Base-by-base conservation (phyloP, 2,888 invertebrate genomes). In the Drosophila nr. perissopoda region DNA sequence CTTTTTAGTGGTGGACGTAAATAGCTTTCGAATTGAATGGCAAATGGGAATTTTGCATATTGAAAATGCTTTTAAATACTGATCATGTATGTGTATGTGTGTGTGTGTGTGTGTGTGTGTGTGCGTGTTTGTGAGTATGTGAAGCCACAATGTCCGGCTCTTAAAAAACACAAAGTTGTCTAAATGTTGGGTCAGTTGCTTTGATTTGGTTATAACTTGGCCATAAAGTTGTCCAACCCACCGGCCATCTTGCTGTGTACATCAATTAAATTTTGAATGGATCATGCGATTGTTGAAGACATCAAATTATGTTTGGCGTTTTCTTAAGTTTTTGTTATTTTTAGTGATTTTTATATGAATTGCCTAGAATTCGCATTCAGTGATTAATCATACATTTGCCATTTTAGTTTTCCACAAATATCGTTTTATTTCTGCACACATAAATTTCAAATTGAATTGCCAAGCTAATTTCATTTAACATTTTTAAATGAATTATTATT, bases 361-460 rank as follows among this genome's bases (percentile, higher is more conserved):
- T 8, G 46, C 53, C 11, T 16, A 46, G 16, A 48, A 3, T 33
- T 48, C 13, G 10, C 36, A 29, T 48, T 52, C 58, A 7, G 48
- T 59, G 27, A 34, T 34, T 25, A 36, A 40, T 29, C 25, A 63
- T 36, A 34, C 25, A 61, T 38, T 40, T 33, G 59, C 21, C n/a
- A 36, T 10, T 36, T 54, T 42, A 38, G 49, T 53, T 38, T 59
- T 29, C 33, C 6, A 61, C 51, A 71, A 76, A 74, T 69, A 72
- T 34, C 48, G 34, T 65, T 56, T 66, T 54, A 61, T 67, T 71
- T 70, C 57, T 70, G 65, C 63, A 67, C 49, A 73, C 67, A 70
- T 80, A 70, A 70, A 80, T 68, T 57, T 60, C 27, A 57, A 63
- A 70, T 83, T 76, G 63, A 70, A 65, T 62, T 70, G 69, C 58